Percentiles rank a stretch among this genome's conserved stretches.
These are phyloP conservation scores for Liodrosophila aerea DNA, from an alignment of 2,888 invertebrate genomes.

Conservation along the genomic window DNA sequence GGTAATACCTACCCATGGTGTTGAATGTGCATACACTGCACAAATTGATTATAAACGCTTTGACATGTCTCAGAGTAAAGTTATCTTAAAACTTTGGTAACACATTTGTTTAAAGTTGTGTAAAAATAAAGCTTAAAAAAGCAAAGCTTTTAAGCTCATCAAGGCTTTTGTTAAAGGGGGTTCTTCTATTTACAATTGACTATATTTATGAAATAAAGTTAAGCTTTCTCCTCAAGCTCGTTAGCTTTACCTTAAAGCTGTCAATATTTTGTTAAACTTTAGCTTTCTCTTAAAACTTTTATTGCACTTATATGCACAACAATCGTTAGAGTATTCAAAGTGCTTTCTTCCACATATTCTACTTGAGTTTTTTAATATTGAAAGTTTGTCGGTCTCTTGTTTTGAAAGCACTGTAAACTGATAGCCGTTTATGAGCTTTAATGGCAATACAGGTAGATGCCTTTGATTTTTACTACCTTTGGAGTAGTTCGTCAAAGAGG, in stretches of 20 bases:
- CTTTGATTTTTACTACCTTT: conserved; percentile 28
- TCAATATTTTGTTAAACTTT: too few species aligned
- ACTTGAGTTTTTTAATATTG: conserved; percentile 27
- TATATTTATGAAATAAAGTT: too few species aligned
- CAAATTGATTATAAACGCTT: conserved; percentile 17
- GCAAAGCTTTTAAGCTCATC: too few species aligned
- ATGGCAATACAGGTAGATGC: conserved; percentile 70
- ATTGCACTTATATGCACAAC: too few species aligned
- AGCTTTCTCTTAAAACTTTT: too few species aligned
- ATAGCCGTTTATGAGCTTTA: conserved; percentile 72
- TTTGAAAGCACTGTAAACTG: conserved; percentile 65
- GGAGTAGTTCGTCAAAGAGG: conserved; percentile 57
- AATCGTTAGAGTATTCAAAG: conserved; percentile 17
- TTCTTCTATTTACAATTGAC: too few species aligned
- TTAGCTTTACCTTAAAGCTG: too few species aligned
- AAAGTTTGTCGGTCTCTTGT: conserved; percentile 46
- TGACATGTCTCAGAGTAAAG: not conserved
- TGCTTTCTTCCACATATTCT: not conserved
- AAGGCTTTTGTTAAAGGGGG: too few species aligned
- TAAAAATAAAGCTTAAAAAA: too few species aligned
- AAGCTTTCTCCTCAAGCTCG: too few species aligned
- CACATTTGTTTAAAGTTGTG: too few species aligned
- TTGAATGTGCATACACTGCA: conserved; percentile 27
- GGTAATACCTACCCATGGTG: conserved; percentile 21
- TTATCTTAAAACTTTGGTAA: too few species aligned